Evolutionary conservation across 2,888 invertebrate genomes (phyloP).

Genomic region (Brassicogethes aeneus): DNA sequence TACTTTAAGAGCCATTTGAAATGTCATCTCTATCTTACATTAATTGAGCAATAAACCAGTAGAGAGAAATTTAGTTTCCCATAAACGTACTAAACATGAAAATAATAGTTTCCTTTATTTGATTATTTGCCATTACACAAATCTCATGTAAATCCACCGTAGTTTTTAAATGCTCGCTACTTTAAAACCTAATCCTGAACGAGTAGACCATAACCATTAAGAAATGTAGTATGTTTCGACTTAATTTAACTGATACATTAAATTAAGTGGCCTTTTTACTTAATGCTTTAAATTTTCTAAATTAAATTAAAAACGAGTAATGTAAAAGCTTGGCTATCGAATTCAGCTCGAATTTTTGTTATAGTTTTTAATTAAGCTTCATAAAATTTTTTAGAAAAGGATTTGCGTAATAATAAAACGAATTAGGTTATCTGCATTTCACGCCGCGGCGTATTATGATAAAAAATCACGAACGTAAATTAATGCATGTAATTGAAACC

Average conservation of each 20-base stretch:
- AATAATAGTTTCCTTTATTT: slow-evolving; percentile 1
- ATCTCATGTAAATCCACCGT: neutral
- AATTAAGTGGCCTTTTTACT: too few relatives aligned
- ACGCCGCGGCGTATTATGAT: too few relatives aligned
- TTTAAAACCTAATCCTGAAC: neutral
- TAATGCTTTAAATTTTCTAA: too few relatives aligned
- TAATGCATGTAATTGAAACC: too few relatives aligned
- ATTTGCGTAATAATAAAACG: too few relatives aligned
- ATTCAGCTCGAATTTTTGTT: too few relatives aligned
- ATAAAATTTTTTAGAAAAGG: too few relatives aligned
- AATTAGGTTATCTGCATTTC: too few relatives aligned
- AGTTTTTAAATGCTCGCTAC: neutral
- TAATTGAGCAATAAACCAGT: slow-evolving; percentile 18
- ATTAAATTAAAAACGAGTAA: too few relatives aligned
- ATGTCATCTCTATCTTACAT: slow-evolving; percentile 19
- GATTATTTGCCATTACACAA: neutral
- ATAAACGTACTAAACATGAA: neutral
- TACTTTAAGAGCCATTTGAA: slow-evolving; percentile 18
- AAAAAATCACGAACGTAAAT: too few relatives aligned
- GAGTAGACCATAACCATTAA: neutral
- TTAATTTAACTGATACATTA: neutral
- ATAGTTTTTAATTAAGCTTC: too few relatives aligned
- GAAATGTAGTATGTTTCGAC: neutral
- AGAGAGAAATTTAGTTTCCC: neutral
- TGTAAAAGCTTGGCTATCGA: too few relatives aligned